A percentile compares a stretch with the other conserved stretches of the same genome.
These are phyloP conservation scores for Acleris laterana DNA, from an alignment of 2,888 invertebrate species.

Conservation along the genomic window DNA sequence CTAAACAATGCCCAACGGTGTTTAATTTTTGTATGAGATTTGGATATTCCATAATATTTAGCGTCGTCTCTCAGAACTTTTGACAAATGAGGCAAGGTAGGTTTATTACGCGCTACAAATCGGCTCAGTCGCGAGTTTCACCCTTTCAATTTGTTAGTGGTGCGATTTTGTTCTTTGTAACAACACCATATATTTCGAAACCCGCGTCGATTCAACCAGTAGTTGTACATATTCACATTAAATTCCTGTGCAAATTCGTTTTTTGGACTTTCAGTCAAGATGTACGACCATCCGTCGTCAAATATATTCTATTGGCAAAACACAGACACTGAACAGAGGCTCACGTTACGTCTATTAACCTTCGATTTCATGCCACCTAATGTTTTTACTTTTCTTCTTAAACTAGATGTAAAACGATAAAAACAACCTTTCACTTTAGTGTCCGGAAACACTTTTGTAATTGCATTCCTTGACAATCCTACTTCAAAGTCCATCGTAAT, in stretches of 20 bases:
- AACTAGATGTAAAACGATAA: conserved; percentile 14
- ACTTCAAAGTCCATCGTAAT: conserved; percentile 4
- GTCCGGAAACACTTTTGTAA: conserved; percentile 8
- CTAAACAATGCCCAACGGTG: conserved; percentile 16
- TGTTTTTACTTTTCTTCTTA: conserved; percentile 13
- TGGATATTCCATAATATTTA: conserved; percentile 13
- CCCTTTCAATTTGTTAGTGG: conserved; percentile 6
- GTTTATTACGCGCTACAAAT: conserved; percentile 5
- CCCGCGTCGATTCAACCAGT: conserved; percentile 6
- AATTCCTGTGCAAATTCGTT: conserved; percentile 2
- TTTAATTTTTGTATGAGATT: not conserved
- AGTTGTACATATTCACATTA: conserved; percentile 10
- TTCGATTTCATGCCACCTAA: conserved; percentile 18
- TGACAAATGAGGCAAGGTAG: conserved; percentile 11
- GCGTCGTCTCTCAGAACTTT: conserved; percentile 12
- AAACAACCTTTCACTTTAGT: conserved; percentile 9
- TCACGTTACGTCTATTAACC: conserved; percentile 12
- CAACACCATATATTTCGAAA: conserved; percentile 13
- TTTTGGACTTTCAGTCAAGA: conserved; percentile 9
- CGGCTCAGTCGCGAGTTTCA: conserved; percentile 10
- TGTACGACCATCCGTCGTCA: conserved; percentile 15
- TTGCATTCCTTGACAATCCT: conserved; percentile 2
- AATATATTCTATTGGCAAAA: conserved; percentile 10
- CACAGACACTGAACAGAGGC: conserved; percentile 11
- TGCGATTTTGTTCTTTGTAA: conserved; percentile 5